Conservation (phyloP, 2,113 vertebrate species). For the Chlorodrepanis virens region DNA sequence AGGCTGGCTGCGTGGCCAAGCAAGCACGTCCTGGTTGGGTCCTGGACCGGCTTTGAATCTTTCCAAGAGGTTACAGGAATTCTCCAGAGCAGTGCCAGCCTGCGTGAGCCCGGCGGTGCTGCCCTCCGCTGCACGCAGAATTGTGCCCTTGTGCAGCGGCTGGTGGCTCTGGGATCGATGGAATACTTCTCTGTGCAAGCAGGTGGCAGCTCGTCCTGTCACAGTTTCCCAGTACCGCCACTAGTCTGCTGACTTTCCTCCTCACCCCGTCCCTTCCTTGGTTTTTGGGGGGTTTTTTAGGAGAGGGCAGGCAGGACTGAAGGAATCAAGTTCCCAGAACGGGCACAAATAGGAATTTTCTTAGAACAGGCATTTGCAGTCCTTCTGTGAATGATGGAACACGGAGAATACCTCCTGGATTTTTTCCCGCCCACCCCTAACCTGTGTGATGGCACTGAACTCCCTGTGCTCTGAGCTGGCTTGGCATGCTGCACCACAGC, state of each 20-base stretch:
- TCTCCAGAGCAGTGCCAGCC: not conserved
- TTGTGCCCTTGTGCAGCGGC: rapidly evolving
- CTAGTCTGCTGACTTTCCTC: not conserved
- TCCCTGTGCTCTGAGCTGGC: not conserved
- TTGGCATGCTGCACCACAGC: rapidly evolving
- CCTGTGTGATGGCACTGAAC: rapidly evolving
- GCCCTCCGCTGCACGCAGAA: rapidly evolving
- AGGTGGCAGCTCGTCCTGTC: not conserved
- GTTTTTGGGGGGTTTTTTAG: no score
- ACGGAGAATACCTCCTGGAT: not conserved
- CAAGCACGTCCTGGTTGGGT: rapidly evolving
- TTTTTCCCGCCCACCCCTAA: not conserved
- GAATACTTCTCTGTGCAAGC: rapidly evolving
- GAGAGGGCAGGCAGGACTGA: not conserved
- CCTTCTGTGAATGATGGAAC: not conserved
- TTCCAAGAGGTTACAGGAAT: not conserved
- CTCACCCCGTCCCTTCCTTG: not conserved
- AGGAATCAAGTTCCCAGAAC: not conserved
- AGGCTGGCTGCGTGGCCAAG: not conserved
- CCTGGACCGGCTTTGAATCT: not conserved
- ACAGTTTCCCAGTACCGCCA: not conserved
- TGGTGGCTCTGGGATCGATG: not conserved
- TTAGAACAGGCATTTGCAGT: not conserved
- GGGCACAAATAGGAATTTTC: not conserved
- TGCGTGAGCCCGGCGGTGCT: rapidly evolving